These are phyloP conservation scores for Muscicapa striata DNA, from an alignment of 2,797 vertebrate species.

Conservation along the genomic window DNA sequence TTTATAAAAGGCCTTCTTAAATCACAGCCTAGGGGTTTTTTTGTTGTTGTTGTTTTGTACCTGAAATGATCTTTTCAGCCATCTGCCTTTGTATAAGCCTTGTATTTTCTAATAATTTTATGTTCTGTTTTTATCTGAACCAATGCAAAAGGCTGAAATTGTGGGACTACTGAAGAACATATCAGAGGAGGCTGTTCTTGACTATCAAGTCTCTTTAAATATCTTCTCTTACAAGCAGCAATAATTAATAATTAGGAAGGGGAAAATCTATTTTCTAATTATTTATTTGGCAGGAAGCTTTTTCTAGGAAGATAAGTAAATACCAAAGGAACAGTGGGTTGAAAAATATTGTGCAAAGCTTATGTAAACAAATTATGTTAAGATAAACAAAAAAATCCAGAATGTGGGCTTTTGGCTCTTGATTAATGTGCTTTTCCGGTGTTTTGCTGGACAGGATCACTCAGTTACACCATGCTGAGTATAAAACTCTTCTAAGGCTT, in stretches of 20 bases:
- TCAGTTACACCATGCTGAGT: constrained; percentile 22
- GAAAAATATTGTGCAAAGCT: constrained; percentile 58
- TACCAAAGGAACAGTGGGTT: constrained; percentile 24
- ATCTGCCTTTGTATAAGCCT: neutral
- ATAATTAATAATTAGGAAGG: constrained; percentile 50
- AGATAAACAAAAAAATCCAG: constrained; percentile 34
- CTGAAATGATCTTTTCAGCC: neutral
- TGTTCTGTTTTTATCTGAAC: neutral
- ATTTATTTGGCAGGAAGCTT: constrained; percentile 54
- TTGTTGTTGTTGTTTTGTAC: neutral
- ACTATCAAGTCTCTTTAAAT: neutral
- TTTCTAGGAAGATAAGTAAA: constrained; percentile 51
- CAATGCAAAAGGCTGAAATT: neutral
- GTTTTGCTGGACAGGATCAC: constrained; percentile 47
- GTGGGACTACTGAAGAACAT: neutral
- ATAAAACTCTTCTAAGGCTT: constrained; percentile 17
- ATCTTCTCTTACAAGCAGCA: neutral
- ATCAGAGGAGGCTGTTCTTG: neutral
- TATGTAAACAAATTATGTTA: constrained; percentile 47
- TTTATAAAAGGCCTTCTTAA: neutral
- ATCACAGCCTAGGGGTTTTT: neutral
- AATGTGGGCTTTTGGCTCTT: constrained; percentile 26
- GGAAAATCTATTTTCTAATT: constrained; percentile 23
- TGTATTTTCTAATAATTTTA: neutral
- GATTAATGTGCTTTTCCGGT: constrained; percentile 55